A percentile compares a stretch with the other conserved stretches of the same genome.
phyloP scores from a whole-genome alignment of 2,113 vertebrate species.

The Poecile atricapillus region DNA sequence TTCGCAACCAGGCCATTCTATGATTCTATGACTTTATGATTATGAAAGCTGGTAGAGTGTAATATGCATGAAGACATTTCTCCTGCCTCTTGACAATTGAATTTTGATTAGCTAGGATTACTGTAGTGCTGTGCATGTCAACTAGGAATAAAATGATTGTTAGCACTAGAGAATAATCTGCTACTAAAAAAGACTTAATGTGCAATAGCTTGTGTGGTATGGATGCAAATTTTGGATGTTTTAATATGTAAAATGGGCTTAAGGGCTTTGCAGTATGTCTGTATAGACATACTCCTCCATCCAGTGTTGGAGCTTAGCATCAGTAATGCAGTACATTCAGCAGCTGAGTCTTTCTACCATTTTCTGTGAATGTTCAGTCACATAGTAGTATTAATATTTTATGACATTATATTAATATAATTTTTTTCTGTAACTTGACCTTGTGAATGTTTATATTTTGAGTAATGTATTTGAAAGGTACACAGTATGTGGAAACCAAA shows the following conservation, averaged over 20 bases:
- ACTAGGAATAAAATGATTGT: not conserved
- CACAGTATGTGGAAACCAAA: not conserved
- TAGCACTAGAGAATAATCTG: conserved; percentile 23
- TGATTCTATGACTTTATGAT: not conserved
- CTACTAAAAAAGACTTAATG: not conserved
- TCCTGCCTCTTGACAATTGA: not conserved
- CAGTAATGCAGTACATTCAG: not conserved
- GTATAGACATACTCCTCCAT: not conserved
- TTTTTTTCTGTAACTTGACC: not conserved
- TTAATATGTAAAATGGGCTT: conserved; percentile 26
- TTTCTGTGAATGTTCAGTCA: not conserved
- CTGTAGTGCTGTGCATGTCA: not conserved
- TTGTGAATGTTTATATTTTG: not conserved
- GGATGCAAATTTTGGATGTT: conserved; percentile 5
- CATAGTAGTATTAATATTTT: not conserved
- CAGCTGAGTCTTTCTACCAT: not conserved
- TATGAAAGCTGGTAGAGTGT: not conserved
- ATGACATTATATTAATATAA: not conserved
- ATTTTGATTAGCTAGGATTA: conserved; percentile 14
- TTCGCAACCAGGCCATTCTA: not conserved
- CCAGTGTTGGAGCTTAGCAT: not conserved
- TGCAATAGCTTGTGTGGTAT: not conserved
- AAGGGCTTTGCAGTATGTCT: not conserved
- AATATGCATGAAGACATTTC: not conserved
- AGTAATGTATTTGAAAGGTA: not conserved